Conservation (phyloP, 2,888 invertebrate species). For the Cosmorhoe ocellata region DNA sequence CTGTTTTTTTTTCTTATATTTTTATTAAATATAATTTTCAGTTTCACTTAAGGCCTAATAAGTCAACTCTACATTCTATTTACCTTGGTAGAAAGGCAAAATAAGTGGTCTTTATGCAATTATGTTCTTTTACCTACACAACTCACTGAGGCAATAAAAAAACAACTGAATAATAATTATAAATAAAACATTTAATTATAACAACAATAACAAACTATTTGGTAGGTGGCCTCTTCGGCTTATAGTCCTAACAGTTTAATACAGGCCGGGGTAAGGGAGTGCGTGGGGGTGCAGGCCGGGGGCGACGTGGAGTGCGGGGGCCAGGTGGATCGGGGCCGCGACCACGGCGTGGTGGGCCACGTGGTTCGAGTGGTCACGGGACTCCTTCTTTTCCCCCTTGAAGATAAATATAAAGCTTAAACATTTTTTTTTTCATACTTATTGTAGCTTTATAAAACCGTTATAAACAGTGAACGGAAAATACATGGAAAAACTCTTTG, state of each 20-base stretch:
- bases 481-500: too few relatives aligned
- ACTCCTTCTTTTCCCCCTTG: constrained; percentile 9
- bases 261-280: not conserved
- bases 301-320: not conserved
- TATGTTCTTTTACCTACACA: too few relatives aligned
- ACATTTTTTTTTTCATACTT: too few relatives aligned
- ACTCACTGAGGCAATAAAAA: not conserved
- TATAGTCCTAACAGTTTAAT: too few relatives aligned
- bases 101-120: too few relatives aligned
- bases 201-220: constrained; percentile 7
- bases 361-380: not conserved
- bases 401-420: not conserved
- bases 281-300: not conserved
- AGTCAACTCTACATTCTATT: too few relatives aligned
- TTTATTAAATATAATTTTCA: too few relatives aligned
- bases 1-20: too few relatives aligned
- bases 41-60: too few relatives aligned
- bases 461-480: too few relatives aligned
- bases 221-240: not conserved
- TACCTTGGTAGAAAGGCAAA: too few relatives aligned
- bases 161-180: constrained; percentile 1
- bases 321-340: not conserved
- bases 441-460: too few relatives aligned
- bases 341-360: not conserved
- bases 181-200: constrained; percentile 8